Percentiles rank a stretch among this genome's conserved stretches.
Conservation (phyloP, 2,113 vertebrate species). For the Marcusenius ussheri region DNA sequence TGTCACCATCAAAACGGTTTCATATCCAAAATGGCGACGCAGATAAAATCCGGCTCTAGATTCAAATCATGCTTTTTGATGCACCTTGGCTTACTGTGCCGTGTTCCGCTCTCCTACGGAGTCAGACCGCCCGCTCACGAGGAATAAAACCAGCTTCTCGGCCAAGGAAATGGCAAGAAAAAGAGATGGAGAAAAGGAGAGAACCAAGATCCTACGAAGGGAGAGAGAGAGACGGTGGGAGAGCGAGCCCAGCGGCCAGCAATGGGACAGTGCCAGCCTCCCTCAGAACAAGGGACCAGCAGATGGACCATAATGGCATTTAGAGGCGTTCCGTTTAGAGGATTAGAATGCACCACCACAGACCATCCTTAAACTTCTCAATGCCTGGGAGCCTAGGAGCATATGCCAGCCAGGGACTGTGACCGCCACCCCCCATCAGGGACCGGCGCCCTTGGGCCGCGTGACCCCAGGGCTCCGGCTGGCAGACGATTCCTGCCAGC, state of each 20-base stretch:
- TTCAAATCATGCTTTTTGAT: neutral
- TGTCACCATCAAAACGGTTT: neutral
- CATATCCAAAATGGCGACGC: neutral
- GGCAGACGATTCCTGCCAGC: slow-evolving; percentile 10
- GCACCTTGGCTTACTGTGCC: neutral
- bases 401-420: slow-evolving; percentile 33
- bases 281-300: slow-evolving; percentile 26
- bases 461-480: slow-evolving; percentile 17
- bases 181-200: neutral
- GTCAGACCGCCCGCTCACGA: slow-evolving; percentile 49
- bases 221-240: neutral
- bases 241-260: neutral
- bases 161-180: neutral
- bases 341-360: slow-evolving; percentile 43
- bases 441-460: slow-evolving; percentile 33
- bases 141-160: neutral
- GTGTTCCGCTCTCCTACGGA: slow-evolving; percentile 32
- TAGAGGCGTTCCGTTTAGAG: slow-evolving; percentile 46
- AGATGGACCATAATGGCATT: slow-evolving; percentile 51
- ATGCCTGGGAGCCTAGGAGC: slow-evolving; percentile 25
- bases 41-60: neutral
- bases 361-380: slow-evolving; percentile 41
- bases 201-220: neutral
- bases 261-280: slow-evolving; percentile 2
- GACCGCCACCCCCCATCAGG: slow-evolving; percentile 17